phyloP scores from a whole-genome alignment of 2,797 vertebrate species.

The Halcyon chelicuti region DNA sequence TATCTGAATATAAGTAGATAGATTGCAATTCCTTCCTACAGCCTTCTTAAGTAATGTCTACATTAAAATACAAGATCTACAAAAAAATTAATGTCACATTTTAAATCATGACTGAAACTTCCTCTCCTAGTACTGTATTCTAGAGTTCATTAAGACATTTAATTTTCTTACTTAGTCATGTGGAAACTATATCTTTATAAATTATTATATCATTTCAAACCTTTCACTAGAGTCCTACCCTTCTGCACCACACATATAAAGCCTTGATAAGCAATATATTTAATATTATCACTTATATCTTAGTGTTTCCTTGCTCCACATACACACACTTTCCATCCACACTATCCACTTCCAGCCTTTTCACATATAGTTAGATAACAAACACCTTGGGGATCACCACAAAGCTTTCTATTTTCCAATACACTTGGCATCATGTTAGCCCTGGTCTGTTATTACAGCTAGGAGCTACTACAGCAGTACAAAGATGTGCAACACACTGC shows the following conservation, averaged over 20 bases:
- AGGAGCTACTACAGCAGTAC: neutral
- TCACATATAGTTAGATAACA: neutral
- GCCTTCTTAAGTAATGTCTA: neutral
- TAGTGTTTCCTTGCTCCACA: neutral
- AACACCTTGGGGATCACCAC: neutral
- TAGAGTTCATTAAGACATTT: neutral
- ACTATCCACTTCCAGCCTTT: neutral
- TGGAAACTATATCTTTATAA: neutral
- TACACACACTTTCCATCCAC: neutral
- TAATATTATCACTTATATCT: neutral
- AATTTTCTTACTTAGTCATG: neutral
- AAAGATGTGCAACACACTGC: neutral
- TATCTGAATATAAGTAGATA: neutral
- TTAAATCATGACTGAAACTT: neutral
- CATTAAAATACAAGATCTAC: neutral
- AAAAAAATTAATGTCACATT: neutral
- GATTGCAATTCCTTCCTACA: neutral
- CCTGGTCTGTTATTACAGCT: neutral
- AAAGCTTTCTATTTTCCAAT: neutral
- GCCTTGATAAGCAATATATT: neutral
- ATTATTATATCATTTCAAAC: neutral
- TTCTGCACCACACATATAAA: neutral
- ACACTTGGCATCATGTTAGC: neutral
- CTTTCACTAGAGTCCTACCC: neutral
- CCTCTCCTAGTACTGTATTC: neutral